These are phyloP conservation scores for Eleginops maclovinus DNA, from an alignment of 2,113 vertebrate genomes.

Conservation along the genomic window DNA sequence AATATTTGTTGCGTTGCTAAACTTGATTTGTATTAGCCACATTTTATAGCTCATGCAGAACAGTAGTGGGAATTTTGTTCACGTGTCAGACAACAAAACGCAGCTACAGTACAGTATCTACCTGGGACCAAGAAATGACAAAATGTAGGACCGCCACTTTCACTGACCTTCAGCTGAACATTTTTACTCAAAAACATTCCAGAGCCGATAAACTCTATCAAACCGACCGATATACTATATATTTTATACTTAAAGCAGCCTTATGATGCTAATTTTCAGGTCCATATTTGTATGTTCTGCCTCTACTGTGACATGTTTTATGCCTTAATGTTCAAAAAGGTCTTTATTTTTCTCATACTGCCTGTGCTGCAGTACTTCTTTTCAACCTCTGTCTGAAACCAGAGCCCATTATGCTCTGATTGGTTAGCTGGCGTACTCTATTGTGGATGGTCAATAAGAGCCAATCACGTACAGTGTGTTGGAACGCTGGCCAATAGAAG, in stretches of 20 bases:
- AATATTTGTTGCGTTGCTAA: conserved; percentile 28
- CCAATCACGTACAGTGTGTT: no score
- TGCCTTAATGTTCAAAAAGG: no score
- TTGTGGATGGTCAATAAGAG: no score
- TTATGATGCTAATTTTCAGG: no score
- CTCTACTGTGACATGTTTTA: no score
- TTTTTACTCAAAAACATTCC: not conserved
- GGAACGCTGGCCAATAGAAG: no score
- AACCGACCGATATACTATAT: not conserved
- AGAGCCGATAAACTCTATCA: not conserved
- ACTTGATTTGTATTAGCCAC: conserved; percentile 31
- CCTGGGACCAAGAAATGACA: conserved; percentile 1
- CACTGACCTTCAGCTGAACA: not conserved
- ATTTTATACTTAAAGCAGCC: not conserved
- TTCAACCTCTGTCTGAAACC: no score
- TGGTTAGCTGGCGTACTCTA: no score
- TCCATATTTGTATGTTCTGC: no score
- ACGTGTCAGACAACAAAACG: not conserved
- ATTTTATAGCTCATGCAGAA: conserved; percentile 30
- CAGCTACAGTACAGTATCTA: not conserved
- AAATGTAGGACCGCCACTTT: not conserved
- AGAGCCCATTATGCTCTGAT: no score
- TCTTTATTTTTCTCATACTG: no score
- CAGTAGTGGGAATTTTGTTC: not conserved
- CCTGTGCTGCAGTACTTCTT: no score